Percentiles rank a stretch among this genome's conserved stretches.
Conservation (phyloP, 2,797 vertebrate species). For the Lophius americanus region DNA sequence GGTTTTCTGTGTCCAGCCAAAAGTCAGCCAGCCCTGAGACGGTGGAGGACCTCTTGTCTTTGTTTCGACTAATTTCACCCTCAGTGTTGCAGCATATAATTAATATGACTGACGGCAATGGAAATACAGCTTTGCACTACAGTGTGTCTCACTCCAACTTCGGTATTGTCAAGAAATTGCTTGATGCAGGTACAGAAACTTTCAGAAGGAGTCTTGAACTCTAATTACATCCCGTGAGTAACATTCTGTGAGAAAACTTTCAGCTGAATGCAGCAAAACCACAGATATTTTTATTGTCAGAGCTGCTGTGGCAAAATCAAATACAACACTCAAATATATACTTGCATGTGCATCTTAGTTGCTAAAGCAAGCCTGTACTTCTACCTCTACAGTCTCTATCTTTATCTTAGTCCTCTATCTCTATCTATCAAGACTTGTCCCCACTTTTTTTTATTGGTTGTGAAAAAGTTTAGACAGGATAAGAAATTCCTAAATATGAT, state of each 20-base stretch:
- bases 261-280: background rate
- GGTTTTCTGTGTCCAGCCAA: constrained; percentile 96
- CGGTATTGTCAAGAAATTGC: constrained; percentile 89
- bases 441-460: background rate
- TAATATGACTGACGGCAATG: constrained; percentile 95
- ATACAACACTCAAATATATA: background rate
- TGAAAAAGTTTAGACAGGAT: background rate
- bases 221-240: background rate
- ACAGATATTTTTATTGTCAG: background rate
- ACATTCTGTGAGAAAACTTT: background rate
- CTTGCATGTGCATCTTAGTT: too few species aligned
- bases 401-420: too few species aligned
- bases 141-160: constrained; percentile 98
- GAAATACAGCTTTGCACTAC: constrained; percentile 98
- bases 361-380: too few species aligned
- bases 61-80: constrained; percentile 85
- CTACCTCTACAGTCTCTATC: background rate
- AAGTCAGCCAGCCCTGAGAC: constrained; percentile 86
- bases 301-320: constrained; percentile 1
- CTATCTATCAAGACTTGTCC: background rate
- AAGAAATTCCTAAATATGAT: background rate
- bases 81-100: constrained; percentile 87
- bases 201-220: background rate
- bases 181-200: constrained; percentile 86
- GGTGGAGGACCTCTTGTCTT: constrained; percentile 87